Evolutionary conservation across 2,113 vertebrate genomes (phyloP).

Genomic region (Argyrosomus japonicus): DNA sequence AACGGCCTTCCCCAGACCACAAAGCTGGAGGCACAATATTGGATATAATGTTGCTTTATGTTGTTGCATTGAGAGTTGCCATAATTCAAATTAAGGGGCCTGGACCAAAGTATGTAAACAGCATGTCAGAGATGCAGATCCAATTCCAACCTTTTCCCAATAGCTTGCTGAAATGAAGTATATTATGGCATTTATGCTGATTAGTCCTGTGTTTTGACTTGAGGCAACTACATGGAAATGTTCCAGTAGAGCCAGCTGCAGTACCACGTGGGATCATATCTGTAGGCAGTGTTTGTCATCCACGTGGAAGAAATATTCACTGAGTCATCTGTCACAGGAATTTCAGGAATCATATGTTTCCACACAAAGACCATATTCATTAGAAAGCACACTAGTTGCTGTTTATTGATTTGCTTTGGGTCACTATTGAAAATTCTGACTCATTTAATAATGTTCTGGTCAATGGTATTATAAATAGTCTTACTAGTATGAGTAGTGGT

Average conservation of each 20-base stretch:
- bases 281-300: slow-evolving; percentile 22
- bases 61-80: background rate
- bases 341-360: slow-evolving; percentile 49
- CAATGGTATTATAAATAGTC: background rate
- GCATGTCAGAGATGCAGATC: background rate
- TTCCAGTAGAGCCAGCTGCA: slow-evolving; percentile 47
- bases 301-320: slow-evolving; percentile 39
- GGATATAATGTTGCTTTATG: background rate
- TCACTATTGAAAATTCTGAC: background rate
- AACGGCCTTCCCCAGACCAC: background rate
- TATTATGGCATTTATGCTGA: background rate
- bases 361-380: slow-evolving; percentile 57
- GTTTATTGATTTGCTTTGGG: background rate
- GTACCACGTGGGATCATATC: slow-evolving; percentile 16
- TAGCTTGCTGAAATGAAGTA: background rate
- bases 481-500: background rate
- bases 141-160: background rate
- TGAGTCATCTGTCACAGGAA: slow-evolving; percentile 46
- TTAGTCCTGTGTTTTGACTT: background rate
- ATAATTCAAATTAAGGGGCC: background rate
- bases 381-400: background rate
- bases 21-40: background rate
- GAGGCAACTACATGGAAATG: background rate
- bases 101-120: too few species aligned
- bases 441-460: background rate